A percentile compares a stretch with the other conserved stretches of the same genome.
These are phyloP conservation scores for Rhaphigaster nebulosa DNA, from an alignment of 2,888 invertebrate species.

Conservation along the genomic window DNA sequence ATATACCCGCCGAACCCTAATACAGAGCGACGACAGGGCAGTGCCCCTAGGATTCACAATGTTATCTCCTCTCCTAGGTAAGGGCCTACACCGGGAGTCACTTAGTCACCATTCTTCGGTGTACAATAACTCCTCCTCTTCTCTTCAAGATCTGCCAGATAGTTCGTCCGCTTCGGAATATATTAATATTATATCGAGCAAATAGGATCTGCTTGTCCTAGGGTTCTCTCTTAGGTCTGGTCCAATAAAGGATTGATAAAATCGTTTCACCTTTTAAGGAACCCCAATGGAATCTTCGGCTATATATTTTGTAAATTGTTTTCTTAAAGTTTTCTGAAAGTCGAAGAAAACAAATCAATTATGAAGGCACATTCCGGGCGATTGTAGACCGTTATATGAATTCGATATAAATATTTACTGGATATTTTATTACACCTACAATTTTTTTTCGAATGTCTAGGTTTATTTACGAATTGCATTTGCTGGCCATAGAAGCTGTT, in stretches of 20 bases:
- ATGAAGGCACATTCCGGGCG: too few species aligned
- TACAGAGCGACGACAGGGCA: not conserved
- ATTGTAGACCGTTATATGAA: too few species aligned
- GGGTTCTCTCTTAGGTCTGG: not conserved
- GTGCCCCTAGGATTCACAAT: not conserved
- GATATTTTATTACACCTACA: too few species aligned
- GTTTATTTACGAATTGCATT: too few species aligned
- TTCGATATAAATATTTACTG: too few species aligned
- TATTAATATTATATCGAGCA: conserved; percentile 13
- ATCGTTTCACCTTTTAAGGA: not conserved
- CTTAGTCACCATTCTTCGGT: not conserved
- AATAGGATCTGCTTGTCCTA: not conserved
- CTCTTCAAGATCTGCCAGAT: conserved; percentile 23
- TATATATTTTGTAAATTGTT: too few species aligned
- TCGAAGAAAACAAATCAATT: too few species aligned
- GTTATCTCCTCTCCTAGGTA: not conserved
- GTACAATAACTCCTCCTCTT: conserved; percentile 8
- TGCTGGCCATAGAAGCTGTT: too few species aligned
- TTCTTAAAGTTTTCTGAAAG: too few species aligned
- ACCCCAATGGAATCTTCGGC: not conserved
- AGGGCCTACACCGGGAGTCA: not conserved
- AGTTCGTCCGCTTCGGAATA: not conserved
- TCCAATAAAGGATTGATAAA: not conserved
- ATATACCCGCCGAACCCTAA: not conserved
- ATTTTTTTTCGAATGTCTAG: too few species aligned